Conservation (phyloP, 2,113 vertebrate species). For the Pachyramphus minor region DNA sequence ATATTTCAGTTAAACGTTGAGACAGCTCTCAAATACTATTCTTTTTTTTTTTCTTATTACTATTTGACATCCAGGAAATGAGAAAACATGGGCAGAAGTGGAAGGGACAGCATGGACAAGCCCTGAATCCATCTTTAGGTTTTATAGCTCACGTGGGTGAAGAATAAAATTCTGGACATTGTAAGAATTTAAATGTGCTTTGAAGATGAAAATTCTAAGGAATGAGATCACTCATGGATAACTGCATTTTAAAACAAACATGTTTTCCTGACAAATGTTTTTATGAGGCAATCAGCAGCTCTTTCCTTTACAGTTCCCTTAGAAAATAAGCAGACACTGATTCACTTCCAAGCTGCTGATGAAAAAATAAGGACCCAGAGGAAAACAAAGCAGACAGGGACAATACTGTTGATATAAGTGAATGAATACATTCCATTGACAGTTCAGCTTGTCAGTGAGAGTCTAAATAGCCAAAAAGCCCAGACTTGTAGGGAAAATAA, state of each 20-base stretch:
- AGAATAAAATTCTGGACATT: not conserved
- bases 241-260: constrained; percentile 21
- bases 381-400: constrained; percentile 60
- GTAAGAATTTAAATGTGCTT: not conserved
- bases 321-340: constrained; percentile 57
- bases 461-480: not conserved
- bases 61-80: not conserved
- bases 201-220: not conserved
- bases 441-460: constrained; percentile 31
- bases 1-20: not conserved
- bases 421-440: constrained; percentile 52
- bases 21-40: not conserved
- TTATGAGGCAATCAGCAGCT: constrained; percentile 22
- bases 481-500: not conserved
- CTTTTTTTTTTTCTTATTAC: not conserved
- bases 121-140: not conserved
- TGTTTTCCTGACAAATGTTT: constrained; percentile 28
- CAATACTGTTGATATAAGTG: constrained; percentile 53
- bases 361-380: constrained; percentile 36
- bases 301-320: constrained; percentile 37
- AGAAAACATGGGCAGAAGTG: not conserved
- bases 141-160: not conserved
- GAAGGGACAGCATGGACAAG: not conserved
- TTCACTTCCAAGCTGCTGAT: constrained; percentile 40
- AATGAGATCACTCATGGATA: not conserved